Conservation (phyloP, 2,888 invertebrate species). For the Boloria euphrosyne region DNA sequence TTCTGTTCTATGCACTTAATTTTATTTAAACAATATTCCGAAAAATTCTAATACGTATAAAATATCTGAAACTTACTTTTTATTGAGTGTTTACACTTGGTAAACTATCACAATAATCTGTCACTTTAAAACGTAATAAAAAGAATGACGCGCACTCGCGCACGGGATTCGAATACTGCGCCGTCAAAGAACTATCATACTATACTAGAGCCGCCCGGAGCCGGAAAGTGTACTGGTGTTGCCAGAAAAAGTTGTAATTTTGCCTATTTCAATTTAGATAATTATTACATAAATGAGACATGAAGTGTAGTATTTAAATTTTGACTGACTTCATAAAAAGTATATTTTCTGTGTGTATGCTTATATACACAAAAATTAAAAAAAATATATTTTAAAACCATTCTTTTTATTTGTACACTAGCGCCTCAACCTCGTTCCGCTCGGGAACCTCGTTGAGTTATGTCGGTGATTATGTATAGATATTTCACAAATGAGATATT, state of each 20-base stretch:
- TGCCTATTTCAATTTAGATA: constrained; percentile 27
- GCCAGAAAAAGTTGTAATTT: constrained; percentile 45
- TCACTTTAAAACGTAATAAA: constrained; percentile 52
- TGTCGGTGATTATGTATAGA: no score
- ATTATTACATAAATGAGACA: background rate
- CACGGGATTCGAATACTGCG: constrained; percentile 47
- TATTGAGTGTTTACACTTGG: constrained; percentile 42
- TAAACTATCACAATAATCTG: constrained; percentile 67
- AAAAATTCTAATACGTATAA: background rate
- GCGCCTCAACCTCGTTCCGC: no score
- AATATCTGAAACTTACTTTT: constrained; percentile 45
- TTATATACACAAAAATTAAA: no score
- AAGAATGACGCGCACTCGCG: constrained; percentile 59
- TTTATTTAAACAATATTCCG: background rate
- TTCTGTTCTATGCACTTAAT: background rate
- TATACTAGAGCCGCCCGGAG: constrained; percentile 37
- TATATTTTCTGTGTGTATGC: no score
- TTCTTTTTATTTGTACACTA: no score
- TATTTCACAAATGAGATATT: no score
- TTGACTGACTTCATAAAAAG: no score
- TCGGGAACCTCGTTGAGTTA: no score
- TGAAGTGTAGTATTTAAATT: no score
- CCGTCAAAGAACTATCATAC: constrained; percentile 34
- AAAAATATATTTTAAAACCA: no score
- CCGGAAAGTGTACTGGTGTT: constrained; percentile 48